Conservation (phyloP, 2,797 vertebrate genomes). For the Catamblyrhynchus diadema region DNA sequence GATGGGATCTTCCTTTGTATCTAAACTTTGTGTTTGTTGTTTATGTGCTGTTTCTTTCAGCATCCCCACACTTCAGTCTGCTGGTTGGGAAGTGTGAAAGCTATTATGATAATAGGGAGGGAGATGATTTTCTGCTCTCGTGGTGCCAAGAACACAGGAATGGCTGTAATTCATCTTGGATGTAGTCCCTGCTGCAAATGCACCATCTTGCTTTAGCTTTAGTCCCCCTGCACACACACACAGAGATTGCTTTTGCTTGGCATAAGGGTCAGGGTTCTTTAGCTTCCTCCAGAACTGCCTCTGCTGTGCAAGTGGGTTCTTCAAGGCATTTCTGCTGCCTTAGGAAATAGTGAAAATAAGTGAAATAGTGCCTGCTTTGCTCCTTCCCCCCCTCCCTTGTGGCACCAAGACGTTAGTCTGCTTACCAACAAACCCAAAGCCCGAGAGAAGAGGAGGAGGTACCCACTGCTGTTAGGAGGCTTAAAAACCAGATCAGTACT, state of each 20-base stretch:
- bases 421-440: neutral
- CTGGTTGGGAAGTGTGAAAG: constrained; percentile 39
- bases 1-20: neutral
- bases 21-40: neutral
- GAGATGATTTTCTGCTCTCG: constrained; percentile 8
- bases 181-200: neutral
- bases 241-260: neutral
- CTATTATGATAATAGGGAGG: constrained; percentile 27
- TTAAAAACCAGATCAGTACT: neutral
- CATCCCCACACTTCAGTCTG: neutral
- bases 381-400: neutral
- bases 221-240: neutral
- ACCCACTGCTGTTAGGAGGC: neutral
- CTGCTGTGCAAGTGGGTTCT: neutral
- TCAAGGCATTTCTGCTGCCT: neutral
- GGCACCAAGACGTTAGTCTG: neutral
- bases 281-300: neutral
- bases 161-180: constrained; percentile 28
- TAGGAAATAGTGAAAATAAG: neutral
- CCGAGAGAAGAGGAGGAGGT: neutral
- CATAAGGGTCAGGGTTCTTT: neutral
- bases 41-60: neutral
- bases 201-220: neutral
- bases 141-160: constrained; percentile 9
- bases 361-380: neutral